Conservation (phyloP, 2,888 invertebrate species). For the Eledone cirrhosa region DNA sequence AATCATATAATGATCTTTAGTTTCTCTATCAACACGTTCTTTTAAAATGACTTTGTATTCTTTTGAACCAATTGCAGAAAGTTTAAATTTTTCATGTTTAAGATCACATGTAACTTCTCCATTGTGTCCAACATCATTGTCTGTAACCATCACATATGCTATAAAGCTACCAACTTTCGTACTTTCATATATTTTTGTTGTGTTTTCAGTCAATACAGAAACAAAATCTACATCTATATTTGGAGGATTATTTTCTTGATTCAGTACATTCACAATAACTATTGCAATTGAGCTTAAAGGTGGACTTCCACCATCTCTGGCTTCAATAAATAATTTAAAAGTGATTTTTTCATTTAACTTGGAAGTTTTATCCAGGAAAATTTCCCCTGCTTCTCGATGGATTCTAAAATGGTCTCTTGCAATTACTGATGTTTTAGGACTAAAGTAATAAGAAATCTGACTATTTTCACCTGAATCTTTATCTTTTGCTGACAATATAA, state of each 20-base stretch:
- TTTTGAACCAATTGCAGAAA: conserved; percentile 30
- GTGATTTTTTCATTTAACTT: conserved; percentile 44
- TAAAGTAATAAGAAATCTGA: conserved; percentile 67
- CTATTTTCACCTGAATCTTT: conserved; percentile 83
- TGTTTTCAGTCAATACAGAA: conserved; percentile 35
- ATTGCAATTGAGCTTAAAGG: conserved; percentile 39
- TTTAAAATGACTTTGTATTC: conserved; percentile 44
- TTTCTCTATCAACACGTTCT: conserved; percentile 46
- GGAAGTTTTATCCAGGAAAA: conserved; percentile 39
- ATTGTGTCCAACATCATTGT: conserved; percentile 53
- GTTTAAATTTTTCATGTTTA: conserved; percentile 42
- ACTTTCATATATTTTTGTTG: conserved; percentile 45
- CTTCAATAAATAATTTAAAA: conserved; percentile 28
- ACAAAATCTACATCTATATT: conserved; percentile 64
- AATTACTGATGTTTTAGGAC: conserved; percentile 34
- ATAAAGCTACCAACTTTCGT: conserved; percentile 47
- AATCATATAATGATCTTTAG: conserved; percentile 39
- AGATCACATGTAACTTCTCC: conserved; percentile 52
- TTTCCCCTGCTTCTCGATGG: conserved; percentile 17
- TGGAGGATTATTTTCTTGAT: conserved; percentile 93
- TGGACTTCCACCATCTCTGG: too few relatives aligned
- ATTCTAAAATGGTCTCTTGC: conserved; percentile 33
- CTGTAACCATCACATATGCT: conserved; percentile 54
- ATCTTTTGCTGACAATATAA: conserved; percentile 79
- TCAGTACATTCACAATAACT: conserved; percentile 72